Base-by-base conservation (phyloP, 2,113 vertebrate genomes). In the Hassar affinis region DNA sequence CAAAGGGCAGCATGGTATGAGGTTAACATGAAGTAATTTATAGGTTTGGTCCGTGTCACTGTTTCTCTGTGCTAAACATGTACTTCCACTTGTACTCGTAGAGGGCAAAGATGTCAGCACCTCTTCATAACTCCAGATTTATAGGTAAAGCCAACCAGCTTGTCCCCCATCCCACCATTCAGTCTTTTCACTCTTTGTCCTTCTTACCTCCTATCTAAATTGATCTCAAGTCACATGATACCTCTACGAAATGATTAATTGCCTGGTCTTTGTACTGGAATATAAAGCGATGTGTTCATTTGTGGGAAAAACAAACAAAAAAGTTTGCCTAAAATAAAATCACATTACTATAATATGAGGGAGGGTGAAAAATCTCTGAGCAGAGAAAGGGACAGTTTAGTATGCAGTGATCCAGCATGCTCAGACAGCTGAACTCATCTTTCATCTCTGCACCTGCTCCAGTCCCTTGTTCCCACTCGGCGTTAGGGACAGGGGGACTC, bases 11-110 rank as follows among this genome's bases (percentile, higher is more conserved):
- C 33, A 61, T 80, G 87, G 80, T 80, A 85, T 87, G 88, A 86
- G 83, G 69, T 84, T 89, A 87, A 86, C 86, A 66, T 85, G 72
- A 69, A 88, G 87, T 89, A 86, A 90, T 91, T 89, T 91, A 90
- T 89, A 85, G 88, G 81, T 85, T 81, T 77, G 84, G 68, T 78
- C 71, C 61, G 47, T 86, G 87, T 79, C 71, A 81, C 79, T 77
- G 30, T 77, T 84, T 38, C 80, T 33, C 79, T 81, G 56, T 47
- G 69, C 83, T 87, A 84, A 80, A 78, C 88, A 83, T 42, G 51
- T 74, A 71, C 79, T 79, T 80, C 25, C 82, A 79, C 78, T 47
- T 54, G 75, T 78, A 38, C 83, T 87, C 56, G 72, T 51, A 64
- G 80, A 85, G 86, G 86, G 86, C 86, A 83, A 18, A 4, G 33